Percentiles rank a stretch among this genome's conserved stretches.
These are phyloP conservation scores for Tursiops truncatus DNA, from an alignment of 2,113 vertebrate species.

Conservation along the genomic window DNA sequence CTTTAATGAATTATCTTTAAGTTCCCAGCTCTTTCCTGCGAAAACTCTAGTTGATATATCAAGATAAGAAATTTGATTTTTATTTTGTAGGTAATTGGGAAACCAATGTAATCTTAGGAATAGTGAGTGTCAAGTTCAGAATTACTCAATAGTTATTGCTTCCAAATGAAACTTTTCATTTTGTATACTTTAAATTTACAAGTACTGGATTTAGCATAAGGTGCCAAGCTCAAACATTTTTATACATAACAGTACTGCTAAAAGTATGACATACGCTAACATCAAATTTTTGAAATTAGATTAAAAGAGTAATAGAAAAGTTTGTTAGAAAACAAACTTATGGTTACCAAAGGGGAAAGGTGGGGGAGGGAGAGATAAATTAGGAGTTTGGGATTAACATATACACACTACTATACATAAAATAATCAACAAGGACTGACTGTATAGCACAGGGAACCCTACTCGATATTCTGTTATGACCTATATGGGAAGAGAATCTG, in stretches of 20 bases:
- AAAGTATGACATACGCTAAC: background rate
- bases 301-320: background rate
- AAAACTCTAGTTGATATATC: background rate
- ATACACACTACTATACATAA: background rate
- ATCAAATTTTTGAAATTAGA: slow-evolving; percentile 2
- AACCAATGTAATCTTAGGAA: background rate
- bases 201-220: slow-evolving; percentile 1
- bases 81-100: background rate
- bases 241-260: background rate
- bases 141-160: background rate
- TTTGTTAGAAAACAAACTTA: background rate
- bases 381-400: background rate
- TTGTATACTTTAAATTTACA: slow-evolving; percentile 11
- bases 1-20: background rate
- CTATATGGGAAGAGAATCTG: background rate
- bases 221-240: background rate
- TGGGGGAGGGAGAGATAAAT: background rate
- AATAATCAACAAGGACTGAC: background rate
- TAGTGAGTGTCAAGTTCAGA: background rate
- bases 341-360: background rate
- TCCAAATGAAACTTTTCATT: slow-evolving; percentile 27
- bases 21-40: background rate
- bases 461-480: background rate
- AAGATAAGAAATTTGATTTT: slow-evolving; percentile 1
- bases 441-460: background rate